phyloP scores from a whole-genome alignment of 2,113 vertebrate species.

The Charadrius vociferus region DNA sequence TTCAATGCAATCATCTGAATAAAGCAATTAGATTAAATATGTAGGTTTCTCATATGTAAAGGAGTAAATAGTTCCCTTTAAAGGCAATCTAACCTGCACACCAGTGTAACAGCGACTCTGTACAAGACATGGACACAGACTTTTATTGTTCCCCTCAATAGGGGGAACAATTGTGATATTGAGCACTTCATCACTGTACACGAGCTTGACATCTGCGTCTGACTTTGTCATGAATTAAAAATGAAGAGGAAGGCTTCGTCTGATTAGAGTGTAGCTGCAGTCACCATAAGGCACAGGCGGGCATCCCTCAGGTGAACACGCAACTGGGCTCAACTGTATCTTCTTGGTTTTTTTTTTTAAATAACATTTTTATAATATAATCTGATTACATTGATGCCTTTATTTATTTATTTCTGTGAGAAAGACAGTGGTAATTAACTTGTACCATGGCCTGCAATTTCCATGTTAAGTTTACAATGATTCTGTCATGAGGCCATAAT shows the following conservation, averaged over 20 bases:
- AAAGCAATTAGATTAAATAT: neutral
- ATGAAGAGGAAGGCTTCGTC: neutral
- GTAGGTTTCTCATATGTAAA: neutral
- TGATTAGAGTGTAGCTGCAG: neutral
- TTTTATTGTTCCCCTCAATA: neutral
- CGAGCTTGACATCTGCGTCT: neutral
- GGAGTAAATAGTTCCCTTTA: neutral
- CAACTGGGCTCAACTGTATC: neutral
- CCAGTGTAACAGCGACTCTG: neutral
- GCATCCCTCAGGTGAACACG: neutral
- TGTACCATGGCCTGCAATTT: neutral
- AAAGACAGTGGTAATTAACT: conserved; percentile 1
- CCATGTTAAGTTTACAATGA: neutral
- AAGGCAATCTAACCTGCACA: neutral
- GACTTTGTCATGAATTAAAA: neutral
- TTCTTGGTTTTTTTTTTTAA: neutral
- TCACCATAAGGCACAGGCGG: neutral
- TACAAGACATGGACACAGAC: neutral
- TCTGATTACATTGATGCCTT: neutral
- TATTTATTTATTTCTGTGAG: neutral
- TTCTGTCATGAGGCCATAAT: neutral
- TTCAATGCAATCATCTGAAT: neutral
- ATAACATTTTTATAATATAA: neutral
- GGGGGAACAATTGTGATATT: neutral
- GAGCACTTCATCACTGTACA: neutral